Evolutionary conservation across 2,888 invertebrate genomes (phyloP).

Genomic region (Metopia argyrocephala): DNA sequence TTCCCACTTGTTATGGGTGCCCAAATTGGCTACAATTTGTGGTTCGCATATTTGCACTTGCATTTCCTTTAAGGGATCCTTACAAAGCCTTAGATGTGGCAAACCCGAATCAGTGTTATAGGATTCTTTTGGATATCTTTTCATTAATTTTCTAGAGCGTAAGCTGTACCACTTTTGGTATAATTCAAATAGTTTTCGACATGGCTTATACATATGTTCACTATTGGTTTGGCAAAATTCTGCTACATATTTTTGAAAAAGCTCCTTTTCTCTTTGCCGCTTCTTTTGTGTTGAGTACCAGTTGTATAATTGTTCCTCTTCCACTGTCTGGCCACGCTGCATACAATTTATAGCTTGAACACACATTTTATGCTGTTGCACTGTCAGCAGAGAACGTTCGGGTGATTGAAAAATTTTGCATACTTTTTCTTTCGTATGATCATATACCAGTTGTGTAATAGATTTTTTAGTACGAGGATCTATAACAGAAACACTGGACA

Average conservation of each 20-base stretch:
- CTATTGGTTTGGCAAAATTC: conserved; percentile 66
- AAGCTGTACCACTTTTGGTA: conserved; percentile 70
- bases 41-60: conserved; percentile 66
- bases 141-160: conserved; percentile 51
- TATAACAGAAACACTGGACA: conserved; percentile 2
- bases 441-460: conserved; percentile 56
- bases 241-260: conserved; percentile 67
- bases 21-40: conserved; percentile 61
- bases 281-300: conserved; percentile 63
- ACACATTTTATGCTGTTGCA: conserved; percentile 69
- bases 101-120: conserved; percentile 72
- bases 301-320: conserved; percentile 66
- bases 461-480: conserved; percentile 72
- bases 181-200: conserved; percentile 63
- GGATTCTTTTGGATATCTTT: conserved; percentile 45
- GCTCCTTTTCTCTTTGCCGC: conserved; percentile 67
- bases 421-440: conserved; percentile 62
- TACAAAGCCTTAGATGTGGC: conserved; percentile 69
- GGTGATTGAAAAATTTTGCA: conserved; percentile 66
- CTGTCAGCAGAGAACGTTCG: conserved; percentile 65
- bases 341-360: conserved; percentile 68
- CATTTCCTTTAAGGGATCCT: conserved; percentile 49
- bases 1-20: conserved; percentile 55
- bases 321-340: conserved; percentile 56
- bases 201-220: conserved; percentile 68